Conservation (phyloP, 2,888 invertebrate species). For the Volucella inflata region DNA sequence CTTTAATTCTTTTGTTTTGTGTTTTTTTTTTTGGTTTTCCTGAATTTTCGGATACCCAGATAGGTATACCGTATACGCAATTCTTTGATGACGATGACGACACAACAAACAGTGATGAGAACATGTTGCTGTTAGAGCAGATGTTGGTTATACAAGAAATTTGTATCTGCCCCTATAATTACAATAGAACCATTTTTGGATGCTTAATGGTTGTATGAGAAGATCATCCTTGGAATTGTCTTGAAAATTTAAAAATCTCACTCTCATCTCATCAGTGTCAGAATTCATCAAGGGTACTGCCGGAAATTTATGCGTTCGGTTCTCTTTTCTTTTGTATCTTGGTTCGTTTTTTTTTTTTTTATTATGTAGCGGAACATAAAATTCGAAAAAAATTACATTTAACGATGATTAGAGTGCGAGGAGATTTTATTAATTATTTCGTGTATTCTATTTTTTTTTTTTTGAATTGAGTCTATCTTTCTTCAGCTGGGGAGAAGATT, state of each 20-base stretch:
- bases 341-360: too few relatives aligned
- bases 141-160: constrained; percentile 44
- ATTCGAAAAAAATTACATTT: constrained; percentile 47
- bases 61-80: constrained; percentile 18
- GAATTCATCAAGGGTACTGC: not conserved
- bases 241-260: constrained; percentile 49
- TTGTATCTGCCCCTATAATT: constrained; percentile 62
- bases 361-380: constrained; percentile 9
- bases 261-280: constrained; percentile 17
- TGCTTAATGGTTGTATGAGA: constrained; percentile 52
- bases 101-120: constrained; percentile 59
- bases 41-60: not conserved
- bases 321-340: not conserved
- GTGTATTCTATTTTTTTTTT: constrained; percentile 29
- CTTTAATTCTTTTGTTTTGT: constrained; percentile 17
- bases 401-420: constrained; percentile 69
- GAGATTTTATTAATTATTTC: constrained; percentile 63
- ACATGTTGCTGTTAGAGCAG: constrained; percentile 71
- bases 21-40: constrained; percentile 18
- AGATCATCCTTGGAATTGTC: constrained; percentile 55
- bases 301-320: constrained; percentile 46
- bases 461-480: not conserved
- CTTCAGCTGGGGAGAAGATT: not conserved
- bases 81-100: constrained; percentile 54
- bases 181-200: constrained; percentile 50